phyloP scores from a whole-genome alignment of 2,888 invertebrate genomes.

The Cordilura impudica region DNA sequence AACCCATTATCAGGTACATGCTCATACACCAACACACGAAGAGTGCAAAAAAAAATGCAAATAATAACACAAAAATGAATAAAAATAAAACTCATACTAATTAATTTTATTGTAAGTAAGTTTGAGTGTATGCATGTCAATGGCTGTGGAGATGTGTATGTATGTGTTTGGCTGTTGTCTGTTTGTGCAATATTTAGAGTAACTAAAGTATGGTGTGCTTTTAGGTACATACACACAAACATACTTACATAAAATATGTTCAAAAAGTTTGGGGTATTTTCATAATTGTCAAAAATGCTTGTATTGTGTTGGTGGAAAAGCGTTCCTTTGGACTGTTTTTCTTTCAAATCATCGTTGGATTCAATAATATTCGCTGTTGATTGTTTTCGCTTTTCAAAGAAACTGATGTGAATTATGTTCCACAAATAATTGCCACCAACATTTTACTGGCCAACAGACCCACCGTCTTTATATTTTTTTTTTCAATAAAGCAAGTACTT shows the following conservation, averaged over 20 bases:
- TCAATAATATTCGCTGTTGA: no score
- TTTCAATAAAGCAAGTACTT: no score
- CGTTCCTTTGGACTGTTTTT: no score
- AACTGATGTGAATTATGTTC: no score
- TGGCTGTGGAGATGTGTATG: not conserved
- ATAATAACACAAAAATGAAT: slow-evolving; percentile 41
- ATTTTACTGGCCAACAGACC: no score
- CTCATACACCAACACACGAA: slow-evolving; percentile 58
- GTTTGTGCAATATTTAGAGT: slow-evolving; percentile 45
- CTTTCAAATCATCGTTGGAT: no score
- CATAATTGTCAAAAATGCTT: no score
- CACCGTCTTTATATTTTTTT: no score
- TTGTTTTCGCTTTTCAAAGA: no score
- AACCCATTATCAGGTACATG: slow-evolving; percentile 58
- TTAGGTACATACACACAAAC: not conserved
- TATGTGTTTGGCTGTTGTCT: slow-evolving; percentile 23
- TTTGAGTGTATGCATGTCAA: not conserved
- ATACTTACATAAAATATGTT: not conserved
- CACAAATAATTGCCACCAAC: no score
- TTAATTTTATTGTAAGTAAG: slow-evolving; percentile 51
- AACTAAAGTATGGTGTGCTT: slow-evolving; percentile 37
- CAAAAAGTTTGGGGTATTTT: no score
- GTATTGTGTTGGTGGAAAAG: no score
- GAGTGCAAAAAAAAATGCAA: slow-evolving; percentile 22
- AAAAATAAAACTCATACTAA: slow-evolving; percentile 58